phyloP scores from a whole-genome alignment of 2,888 invertebrate species.

The Noctua fimbriata region DNA sequence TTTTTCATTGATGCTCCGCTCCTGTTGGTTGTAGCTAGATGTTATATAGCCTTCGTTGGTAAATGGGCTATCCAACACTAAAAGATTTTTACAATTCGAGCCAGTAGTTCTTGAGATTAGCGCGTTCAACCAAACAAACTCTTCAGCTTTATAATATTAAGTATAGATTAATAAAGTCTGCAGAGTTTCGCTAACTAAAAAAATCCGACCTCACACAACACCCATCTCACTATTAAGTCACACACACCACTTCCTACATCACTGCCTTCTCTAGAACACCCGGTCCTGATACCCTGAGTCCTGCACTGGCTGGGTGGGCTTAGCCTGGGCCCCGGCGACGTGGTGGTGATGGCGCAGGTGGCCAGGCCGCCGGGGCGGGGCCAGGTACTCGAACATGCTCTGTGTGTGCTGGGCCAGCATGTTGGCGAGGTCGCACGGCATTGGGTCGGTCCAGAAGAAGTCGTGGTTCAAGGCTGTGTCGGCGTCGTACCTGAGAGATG shows the following conservation, averaged over 20 bases:
- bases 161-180: background rate
- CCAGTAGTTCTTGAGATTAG: no score
- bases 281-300: slow-evolving; percentile 96
- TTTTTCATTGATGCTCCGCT: no score
- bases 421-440: slow-evolving; percentile 97
- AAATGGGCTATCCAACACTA: no score
- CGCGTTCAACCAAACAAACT: no score
- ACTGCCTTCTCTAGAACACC: slow-evolving; percentile 91
- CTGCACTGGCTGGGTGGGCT: slow-evolving; percentile 90
- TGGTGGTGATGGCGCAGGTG: slow-evolving; percentile 94
- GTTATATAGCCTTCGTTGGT: no score
- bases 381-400: slow-evolving; percentile 98
- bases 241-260: slow-evolving; percentile 20
- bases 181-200: background rate
- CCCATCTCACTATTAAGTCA: slow-evolving; percentile 20
- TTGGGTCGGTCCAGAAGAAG: slow-evolving; percentile 99
- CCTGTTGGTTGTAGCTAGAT: no score
- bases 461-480: slow-evolving; percentile 99
- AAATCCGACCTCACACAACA: background rate
- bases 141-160: no score
- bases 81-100: no score
- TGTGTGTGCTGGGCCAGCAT: slow-evolving; percentile 97
- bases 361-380: slow-evolving; percentile 92
- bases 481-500: slow-evolving; percentile 92
- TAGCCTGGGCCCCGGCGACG: slow-evolving; percentile 84